Conservation (phyloP, 2,888 invertebrate species). For the Eupithecia centaureata region DNA sequence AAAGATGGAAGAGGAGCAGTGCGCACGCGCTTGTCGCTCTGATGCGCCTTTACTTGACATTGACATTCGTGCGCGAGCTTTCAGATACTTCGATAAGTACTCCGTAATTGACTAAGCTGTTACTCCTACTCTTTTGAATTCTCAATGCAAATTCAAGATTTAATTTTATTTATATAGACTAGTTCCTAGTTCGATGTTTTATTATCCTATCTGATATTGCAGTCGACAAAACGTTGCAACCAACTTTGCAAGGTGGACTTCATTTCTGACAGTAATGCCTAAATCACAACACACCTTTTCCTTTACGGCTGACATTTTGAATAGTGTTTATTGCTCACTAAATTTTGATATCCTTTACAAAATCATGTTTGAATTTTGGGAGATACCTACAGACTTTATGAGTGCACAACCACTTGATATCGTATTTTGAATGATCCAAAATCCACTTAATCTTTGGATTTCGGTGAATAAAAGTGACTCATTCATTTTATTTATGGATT, state of each 20-base stretch:
- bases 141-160: background rate
- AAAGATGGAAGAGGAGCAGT: constrained; percentile 59
- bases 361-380: constrained; percentile 27
- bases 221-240: constrained; percentile 1
- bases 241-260: constrained; percentile 1
- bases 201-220: background rate
- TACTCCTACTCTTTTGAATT: constrained; percentile 9
- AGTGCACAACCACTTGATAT: constrained; percentile 28
- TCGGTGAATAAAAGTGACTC: constrained; percentile 41
- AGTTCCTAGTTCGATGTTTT: background rate
- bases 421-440: constrained; percentile 27
- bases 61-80: constrained; percentile 50
- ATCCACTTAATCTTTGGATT: constrained; percentile 33
- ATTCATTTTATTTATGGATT: constrained; percentile 34
- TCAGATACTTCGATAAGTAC: constrained; percentile 37
- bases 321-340: constrained; percentile 27
- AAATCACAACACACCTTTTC: constrained; percentile 19
- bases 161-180: background rate
- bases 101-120: constrained; percentile 43
- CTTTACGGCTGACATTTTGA: constrained; percentile 19
- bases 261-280: constrained; percentile 32
- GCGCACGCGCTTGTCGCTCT: constrained; percentile 57
- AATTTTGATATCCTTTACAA: constrained; percentile 23
- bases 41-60: constrained; percentile 57
- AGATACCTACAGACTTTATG: constrained; percentile 24